Evolutionary conservation across 92 coral and sea anemone species (phyloP), one percentile per base, ranked within the genome.

Genomic region (Phenganax subtilis): DNA sequence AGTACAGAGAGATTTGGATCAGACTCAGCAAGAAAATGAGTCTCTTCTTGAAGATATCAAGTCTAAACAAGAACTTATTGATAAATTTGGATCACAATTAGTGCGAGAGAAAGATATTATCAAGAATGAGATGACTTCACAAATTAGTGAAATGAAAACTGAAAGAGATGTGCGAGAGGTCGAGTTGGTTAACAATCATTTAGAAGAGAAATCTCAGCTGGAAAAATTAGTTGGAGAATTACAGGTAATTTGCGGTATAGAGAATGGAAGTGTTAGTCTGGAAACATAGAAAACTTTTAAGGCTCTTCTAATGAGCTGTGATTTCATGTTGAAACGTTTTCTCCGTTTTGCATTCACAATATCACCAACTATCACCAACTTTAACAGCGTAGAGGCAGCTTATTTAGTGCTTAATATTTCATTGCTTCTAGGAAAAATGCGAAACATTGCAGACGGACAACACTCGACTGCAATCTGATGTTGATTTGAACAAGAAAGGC

Each of bases 91-190:
- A 4, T 47, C 31, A 29, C 37, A 62, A 31, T 73, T 79, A n/a
- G 5, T 30, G n/a, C 73, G 15, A 37, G 73, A 68, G 73, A 68
- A 37, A 68, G 15, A 68, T 29, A 53, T 6, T 30, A 53, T 68
- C 27, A 28, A 62, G 56, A 54, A 62, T 10, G 69, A 27, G 59
- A 91, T 90, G 44, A 87, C 85, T 28, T 86, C 84, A 65, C 82
- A 91, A 8, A 88, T 89, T 85, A 88, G 86, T 75, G 88, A 88
- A 71, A 84, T 89, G 52, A 54, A 88, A 90, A 77, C 89, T 89
- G 56, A 88, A 84, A 75, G 80, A 90, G 17, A 82, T 62, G 52
- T 90, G 88, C 75, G 87, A 81, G 74, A 72, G 66, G 68, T 67
- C 75, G 86, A 88, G 52, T 76, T 83, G 27, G 85, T 86, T 62